Percentiles rank a stretch among this genome's conserved stretches.
Evolutionary conservation across 2,797 vertebrate genomes (phyloP).

Genomic region (Rachycentron canadum): DNA sequence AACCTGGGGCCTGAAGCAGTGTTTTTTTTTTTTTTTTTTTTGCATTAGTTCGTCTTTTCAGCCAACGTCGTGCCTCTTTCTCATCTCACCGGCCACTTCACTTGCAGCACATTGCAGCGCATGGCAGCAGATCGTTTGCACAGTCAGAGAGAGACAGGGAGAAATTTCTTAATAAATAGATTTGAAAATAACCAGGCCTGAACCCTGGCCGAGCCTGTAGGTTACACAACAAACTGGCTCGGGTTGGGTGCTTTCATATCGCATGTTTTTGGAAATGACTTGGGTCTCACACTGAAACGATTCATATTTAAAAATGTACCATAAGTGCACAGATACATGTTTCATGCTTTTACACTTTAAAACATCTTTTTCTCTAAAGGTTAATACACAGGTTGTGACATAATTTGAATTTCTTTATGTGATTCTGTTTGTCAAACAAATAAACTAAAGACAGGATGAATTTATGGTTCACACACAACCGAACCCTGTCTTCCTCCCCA

Average conservation of each 20-base stretch:
- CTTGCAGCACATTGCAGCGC: no score
- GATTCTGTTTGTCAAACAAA: background rate
- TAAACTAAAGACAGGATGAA: background rate
- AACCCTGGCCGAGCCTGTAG: background rate
- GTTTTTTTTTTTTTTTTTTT: background rate
- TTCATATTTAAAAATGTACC: background rate
- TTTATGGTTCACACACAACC: conserved; percentile 1
- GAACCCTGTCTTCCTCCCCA: conserved; percentile 30
- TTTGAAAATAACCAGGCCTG: background rate
- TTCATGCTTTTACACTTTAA: background rate
- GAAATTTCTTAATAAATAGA: conserved; percentile 2
- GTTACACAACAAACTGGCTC: background rate
- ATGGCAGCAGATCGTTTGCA: conserved; percentile 4
- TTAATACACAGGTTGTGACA: conserved; percentile 6
- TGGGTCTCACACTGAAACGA: background rate
- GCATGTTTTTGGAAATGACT: background rate
- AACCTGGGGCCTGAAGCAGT: background rate
- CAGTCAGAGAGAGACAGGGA: background rate
- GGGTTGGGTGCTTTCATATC: background rate
- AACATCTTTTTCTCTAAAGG: background rate
- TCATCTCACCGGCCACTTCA: background rate
- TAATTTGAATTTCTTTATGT: conserved; percentile 8
- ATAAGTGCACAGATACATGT: background rate
- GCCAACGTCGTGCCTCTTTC: background rate
- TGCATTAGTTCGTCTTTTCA: background rate